A percentile compares a stretch with the other conserved stretches of the same genome.
Conservation (phyloP, 2,888 invertebrate genomes). For the Rotaria sp. region DNA sequence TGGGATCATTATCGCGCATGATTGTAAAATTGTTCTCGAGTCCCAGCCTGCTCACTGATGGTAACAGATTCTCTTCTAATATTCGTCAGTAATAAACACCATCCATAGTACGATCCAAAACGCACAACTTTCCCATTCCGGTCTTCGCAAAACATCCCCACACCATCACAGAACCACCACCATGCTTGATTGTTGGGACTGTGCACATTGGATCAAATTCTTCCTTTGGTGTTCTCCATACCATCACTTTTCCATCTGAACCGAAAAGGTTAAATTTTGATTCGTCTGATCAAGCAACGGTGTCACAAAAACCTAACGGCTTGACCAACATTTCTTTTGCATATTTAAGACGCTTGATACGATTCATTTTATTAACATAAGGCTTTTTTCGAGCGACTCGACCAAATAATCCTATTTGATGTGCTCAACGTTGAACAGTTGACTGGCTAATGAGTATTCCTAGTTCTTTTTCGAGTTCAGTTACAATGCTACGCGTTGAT, state of each 20-base stretch:
- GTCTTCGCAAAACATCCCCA: slow-evolving; percentile 39
- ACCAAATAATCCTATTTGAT: neutral
- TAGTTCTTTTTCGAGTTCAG: neutral
- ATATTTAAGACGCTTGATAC: neutral
- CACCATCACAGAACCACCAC: slow-evolving; percentile 2
- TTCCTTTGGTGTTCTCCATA: neutral
- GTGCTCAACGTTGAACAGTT: neutral
- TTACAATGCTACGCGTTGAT: neutral
- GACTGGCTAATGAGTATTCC: neutral
- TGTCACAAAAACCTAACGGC: neutral
- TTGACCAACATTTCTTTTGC: neutral
- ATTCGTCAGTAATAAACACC: slow-evolving; percentile 35
- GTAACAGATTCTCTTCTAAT: slow-evolving; percentile 38
- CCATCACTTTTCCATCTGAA: neutral
- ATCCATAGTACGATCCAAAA: slow-evolving; percentile 40
- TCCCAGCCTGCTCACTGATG: slow-evolving; percentile 32
- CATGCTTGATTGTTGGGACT: neutral
- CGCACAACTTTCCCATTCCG: slow-evolving; percentile 39
- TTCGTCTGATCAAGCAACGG: neutral
- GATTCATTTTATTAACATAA: neutral
- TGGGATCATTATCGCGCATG: slow-evolving; percentile 42
- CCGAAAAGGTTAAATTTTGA: neutral
- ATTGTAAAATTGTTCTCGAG: slow-evolving; percentile 35
- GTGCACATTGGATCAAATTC: neutral
- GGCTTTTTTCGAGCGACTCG: neutral